Evolutionary conservation across 2,113 vertebrate genomes (phyloP), one percentile per base, ranked within the genome.

Genomic region (Phaethornis superciliosus): DNA sequence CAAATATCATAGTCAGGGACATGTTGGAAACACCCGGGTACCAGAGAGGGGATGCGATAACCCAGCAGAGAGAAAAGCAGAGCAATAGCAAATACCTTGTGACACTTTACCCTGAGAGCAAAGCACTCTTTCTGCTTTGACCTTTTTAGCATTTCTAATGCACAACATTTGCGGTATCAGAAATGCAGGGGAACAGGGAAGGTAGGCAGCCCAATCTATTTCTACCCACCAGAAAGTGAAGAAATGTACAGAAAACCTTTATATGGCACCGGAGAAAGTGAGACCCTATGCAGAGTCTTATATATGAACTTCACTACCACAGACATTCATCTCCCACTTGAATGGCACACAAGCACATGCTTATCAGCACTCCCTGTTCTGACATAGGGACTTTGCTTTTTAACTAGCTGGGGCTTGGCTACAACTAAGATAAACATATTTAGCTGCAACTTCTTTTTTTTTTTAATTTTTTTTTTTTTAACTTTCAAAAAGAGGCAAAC

Each of bases 401-500:
- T 95, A 92, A 90, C 76, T 80, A 85, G 82, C 76, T 62, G 1
- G 10, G 90, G 75, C 88, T 95, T 95, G 93, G 95, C 93, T 94
- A 88, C 68, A 93, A 85, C 80, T 88, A 93, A 85, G 81, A 96
- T 71, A 96, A 96, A 97, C 83, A 90, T 93, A 95, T 97, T 97
- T 97, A 94, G 93, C 94, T 83, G 90, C 91, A 96, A 97, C 96
- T 95, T 94, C 92, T 81, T 78, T 67, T 60, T 78, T 85, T 71
- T 8, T 46, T 46, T 46, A 15, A 6, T 94, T 93, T 81, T 78
- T 67, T 60, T 78, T 85, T 71, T 8, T 46, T 44, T 44, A 11
- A 15, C 87, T 91, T 95, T 93, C 96, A 97, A 97, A 97, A 98
- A 98, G 97, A 97, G 97, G 98, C 97, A 98, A 98, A 97, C 97